phyloP scores from a whole-genome alignment of 2,113 vertebrate species.

The Zosterops hypoxanthus region DNA sequence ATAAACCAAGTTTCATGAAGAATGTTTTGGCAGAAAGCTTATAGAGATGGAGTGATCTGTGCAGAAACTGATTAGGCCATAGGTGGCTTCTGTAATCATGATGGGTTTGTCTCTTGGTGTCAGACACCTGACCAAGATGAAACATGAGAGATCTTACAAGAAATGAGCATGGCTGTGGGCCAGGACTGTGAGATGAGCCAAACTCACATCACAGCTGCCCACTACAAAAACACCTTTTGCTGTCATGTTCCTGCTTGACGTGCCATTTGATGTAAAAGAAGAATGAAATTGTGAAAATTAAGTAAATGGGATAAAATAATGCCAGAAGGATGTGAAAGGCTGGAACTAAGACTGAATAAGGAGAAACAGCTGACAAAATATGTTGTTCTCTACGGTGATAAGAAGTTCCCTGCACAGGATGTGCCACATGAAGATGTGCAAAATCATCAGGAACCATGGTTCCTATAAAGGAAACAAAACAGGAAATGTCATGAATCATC shows the following conservation, averaged over 20 bases:
- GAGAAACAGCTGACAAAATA: slow-evolving; percentile 50
- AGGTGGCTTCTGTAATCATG: background rate
- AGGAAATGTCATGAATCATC: slow-evolving; percentile 74
- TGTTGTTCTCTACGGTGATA: background rate
- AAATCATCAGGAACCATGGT: slow-evolving; percentile 53
- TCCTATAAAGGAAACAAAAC: slow-evolving; percentile 72
- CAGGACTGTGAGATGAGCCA: background rate
- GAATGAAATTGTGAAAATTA: background rate
- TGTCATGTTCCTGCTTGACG: background rate
- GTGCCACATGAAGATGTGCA: slow-evolving; percentile 51
- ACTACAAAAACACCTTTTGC: background rate
- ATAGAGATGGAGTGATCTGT: background rate
- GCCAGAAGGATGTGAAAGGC: background rate
- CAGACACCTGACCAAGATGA: background rate
- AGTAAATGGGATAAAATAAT: background rate
- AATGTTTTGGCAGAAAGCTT: background rate
- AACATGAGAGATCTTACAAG: background rate
- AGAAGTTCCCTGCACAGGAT: slow-evolving; percentile 58
- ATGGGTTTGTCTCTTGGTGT: background rate
- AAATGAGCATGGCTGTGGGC: background rate
- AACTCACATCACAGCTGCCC: background rate
- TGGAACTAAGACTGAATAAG: background rate
- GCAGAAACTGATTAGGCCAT: background rate
- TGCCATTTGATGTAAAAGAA: background rate
- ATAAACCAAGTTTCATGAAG: background rate